Base-by-base conservation (phyloP, 2,797 vertebrate species). In the Cottoperca gobio region DNA sequence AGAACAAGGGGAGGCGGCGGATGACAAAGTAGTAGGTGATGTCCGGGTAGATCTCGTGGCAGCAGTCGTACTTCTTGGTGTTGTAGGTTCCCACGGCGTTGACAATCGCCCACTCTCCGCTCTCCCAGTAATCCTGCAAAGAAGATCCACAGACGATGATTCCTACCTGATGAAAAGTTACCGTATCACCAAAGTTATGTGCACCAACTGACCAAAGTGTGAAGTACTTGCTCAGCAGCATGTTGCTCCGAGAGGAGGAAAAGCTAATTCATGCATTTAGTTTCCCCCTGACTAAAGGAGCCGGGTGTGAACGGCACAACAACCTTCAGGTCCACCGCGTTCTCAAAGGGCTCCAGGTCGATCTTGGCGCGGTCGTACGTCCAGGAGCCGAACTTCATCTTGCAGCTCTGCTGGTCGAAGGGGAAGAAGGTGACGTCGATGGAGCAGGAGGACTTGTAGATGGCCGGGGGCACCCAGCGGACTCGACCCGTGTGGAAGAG, bases 361-460 rank as follows among this genome's bases (percentile, higher is more conserved):
- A 98, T 97, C 88, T 97, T 97, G 85, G 97, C 96, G 46, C 96
- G 97, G 92, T 98, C 97, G 0, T 97, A 97, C 0, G 95, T 96
- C 97, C 97, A 98, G 17, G 97, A 98, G 67, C 97, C 97, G 0
- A 98, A 98, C 74, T 98, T 98, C 97, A 97, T 98, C 88, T 96
- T 97, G 89, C 97, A 98, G 89, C 91, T 98, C 92, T 98, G 97
- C 92, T 97, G 97, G 92, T 98, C 97, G 5, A 98, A 98, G 58
- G 97, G 97, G 91, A 98, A 98, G 94, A 96, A 98, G 81, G 97
- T 97, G 86, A 98, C 97, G 0, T 98, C 97, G 4, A 98, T 98
- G 92, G 96, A 97, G 91, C 97, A 98, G 17, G 97, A 98, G 83
- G 97, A 98, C 93, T 97, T 98, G 93, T 98, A 98, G 93, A 98